phyloP scores from a whole-genome alignment of 2,888 invertebrate species.

The Mesodorylaimus sp. region DNA sequence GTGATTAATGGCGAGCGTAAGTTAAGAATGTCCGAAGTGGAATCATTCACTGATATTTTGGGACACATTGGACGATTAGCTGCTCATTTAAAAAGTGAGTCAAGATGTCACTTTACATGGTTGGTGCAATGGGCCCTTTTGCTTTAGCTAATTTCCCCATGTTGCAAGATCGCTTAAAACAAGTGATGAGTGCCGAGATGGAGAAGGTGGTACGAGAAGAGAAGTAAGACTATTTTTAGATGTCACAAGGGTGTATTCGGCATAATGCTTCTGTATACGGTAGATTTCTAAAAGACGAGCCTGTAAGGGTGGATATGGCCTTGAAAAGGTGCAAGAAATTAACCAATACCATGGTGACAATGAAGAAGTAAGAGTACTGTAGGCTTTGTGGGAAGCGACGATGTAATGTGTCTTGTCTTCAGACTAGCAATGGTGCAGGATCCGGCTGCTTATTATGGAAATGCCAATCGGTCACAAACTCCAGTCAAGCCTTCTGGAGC shows the following conservation, averaged over 20 bases:
- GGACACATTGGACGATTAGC: conserved; percentile 44
- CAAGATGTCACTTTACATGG: not conserved
- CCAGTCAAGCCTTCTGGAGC: not conserved
- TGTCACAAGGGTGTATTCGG: not conserved
- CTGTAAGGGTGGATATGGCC: conserved; percentile 70
- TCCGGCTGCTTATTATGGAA: not conserved
- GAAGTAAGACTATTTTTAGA: conserved; percentile 13
- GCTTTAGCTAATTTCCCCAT: conserved; percentile 54
- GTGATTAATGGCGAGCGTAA: conserved; percentile 86
- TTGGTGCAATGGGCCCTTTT: not conserved
- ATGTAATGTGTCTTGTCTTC: not conserved
- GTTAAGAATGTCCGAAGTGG: conserved; percentile 90
- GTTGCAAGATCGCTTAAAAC: conserved; percentile 71
- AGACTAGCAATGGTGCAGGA: conserved; percentile 6
- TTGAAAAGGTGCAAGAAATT: conserved; percentile 83
- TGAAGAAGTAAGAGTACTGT: conserved; percentile 35
- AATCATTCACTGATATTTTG: conserved; percentile 50
- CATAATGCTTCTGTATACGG: too few species aligned
- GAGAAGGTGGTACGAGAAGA: conserved; percentile 75
- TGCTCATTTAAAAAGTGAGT: conserved; percentile 58
- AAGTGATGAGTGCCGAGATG: conserved; percentile 73
- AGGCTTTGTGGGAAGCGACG: not conserved
- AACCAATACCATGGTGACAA: conserved; percentile 77
- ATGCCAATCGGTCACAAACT: not conserved
- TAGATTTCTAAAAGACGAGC: conserved; percentile 65